A percentile compares a stretch with the other conserved stretches of the same genome.
Conservation (phyloP, 1,140 invertebrate species). For the Mactra quadrangularis region DNA sequence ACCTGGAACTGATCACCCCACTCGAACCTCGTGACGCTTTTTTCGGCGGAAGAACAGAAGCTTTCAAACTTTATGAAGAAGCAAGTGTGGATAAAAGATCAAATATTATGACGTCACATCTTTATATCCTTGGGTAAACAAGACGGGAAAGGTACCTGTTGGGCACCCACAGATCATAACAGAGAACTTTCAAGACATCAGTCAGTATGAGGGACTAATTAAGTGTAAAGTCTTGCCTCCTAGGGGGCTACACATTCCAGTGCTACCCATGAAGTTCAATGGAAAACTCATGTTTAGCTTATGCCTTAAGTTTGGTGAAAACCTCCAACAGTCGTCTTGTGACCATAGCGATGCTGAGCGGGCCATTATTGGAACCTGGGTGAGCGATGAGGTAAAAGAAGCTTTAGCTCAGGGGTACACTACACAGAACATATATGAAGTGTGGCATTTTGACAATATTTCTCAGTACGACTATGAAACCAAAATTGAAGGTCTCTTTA, state of each 20-base stretch:
- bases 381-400: slow-evolving; percentile 15
- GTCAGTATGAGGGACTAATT: slow-evolving; percentile 2
- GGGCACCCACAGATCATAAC: too few relatives aligned
- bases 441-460: slow-evolving; percentile 12
- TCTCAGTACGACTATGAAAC: slow-evolving; percentile 53
- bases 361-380: neutral
- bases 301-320: neutral
- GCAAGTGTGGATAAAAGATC: neutral
- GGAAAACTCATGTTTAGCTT: slow-evolving; percentile 1
- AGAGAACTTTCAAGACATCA: slow-evolving; percentile 4
- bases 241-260: slow-evolving; percentile 9
- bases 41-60: slow-evolving; percentile 22
- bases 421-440: neutral
- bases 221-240: neutral
- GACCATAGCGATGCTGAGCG: neutral
- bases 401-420: slow-evolving; percentile 1
- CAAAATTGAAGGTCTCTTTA: slow-evolving; percentile 47
- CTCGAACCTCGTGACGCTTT: slow-evolving; percentile 14
- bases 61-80: slow-evolving; percentile 18
- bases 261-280: neutral
- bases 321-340: neutral
- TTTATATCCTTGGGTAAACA: slow-evolving; percentile 9
- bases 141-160: too few relatives aligned
- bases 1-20: neutral
- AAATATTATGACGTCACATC: slow-evolving; percentile 26